A percentile compares a stretch with the other conserved stretches of the same genome.
Conservation (phyloP, 2,888 invertebrate genomes). For the Anaspis maculata region DNA sequence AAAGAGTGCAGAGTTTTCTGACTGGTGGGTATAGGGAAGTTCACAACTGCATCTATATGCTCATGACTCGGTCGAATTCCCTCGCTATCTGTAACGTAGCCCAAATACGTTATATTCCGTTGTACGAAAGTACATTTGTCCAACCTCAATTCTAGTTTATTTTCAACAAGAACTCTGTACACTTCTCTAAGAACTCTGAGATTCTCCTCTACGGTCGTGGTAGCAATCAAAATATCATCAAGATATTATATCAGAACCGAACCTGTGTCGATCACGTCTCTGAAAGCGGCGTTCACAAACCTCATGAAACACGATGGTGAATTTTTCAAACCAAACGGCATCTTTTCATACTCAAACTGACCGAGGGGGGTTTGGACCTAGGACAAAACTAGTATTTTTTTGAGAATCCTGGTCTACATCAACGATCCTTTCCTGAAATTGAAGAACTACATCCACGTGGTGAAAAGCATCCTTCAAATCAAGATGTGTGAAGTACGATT, state of each 20-base stretch:
- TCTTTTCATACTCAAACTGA: constrained; percentile 5
- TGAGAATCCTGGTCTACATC: constrained; percentile 1
- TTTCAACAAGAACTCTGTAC: not conserved
- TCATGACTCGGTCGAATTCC: constrained; percentile 1
- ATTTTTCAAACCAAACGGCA: constrained; percentile 5
- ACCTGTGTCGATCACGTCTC: not conserved
- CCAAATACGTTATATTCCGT: constrained; percentile 1
- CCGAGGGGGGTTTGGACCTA: constrained; percentile 3
- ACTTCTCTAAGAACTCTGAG: constrained; percentile 1
- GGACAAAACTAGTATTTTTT: constrained; percentile 5
- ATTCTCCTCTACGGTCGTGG: constrained; percentile 1
- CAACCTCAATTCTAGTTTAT: not conserved
- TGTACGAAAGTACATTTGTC: constrained; percentile 1
- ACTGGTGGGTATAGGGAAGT: constrained; percentile 2
- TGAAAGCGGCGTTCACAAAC: constrained; percentile 2
- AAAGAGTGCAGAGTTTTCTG: not conserved
- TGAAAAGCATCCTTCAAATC: constrained; percentile 4
- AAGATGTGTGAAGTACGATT: constrained; percentile 4
- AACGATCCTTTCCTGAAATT: too few species aligned
- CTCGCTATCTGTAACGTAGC: not conserved
- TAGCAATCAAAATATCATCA: constrained; percentile 6
- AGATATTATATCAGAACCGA: constrained; percentile 4
- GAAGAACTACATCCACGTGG: too few species aligned
- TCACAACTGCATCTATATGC: not conserved
- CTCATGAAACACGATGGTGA: constrained; percentile 1